Conservation (phyloP, 30 jellyfish, hydroid and myxozoan genomes). For the Phacellophora camtschatica region DNA sequence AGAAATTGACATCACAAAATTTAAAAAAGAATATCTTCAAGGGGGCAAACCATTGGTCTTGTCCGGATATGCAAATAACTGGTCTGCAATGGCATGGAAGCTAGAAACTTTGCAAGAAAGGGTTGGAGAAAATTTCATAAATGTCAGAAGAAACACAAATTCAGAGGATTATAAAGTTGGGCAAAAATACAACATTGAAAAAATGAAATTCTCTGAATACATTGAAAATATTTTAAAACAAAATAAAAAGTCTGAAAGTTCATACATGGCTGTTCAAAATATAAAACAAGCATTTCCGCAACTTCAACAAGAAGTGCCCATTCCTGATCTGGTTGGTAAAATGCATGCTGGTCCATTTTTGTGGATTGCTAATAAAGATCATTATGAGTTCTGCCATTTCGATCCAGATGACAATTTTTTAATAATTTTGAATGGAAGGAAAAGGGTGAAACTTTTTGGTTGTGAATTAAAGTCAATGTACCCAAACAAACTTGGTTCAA, state of each 20-base stretch:
- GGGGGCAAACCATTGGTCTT: constrained; percentile 79
- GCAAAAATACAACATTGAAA: constrained; percentile 83
- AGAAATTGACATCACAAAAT: constrained; percentile 14
- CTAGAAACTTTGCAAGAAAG: constrained; percentile 34
- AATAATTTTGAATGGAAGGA: constrained; percentile 75
- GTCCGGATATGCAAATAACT: constrained; percentile 60
- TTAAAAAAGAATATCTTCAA: constrained; percentile 51
- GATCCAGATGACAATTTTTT: constrained; percentile 96
- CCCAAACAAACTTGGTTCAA: constrained; percentile 94
- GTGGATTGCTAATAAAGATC: constrained; percentile 89
- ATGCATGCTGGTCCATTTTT: constrained; percentile 95
- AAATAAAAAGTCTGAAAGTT: constrained; percentile 58
- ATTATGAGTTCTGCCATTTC: constrained; percentile 95
- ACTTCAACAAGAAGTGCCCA: constrained; percentile 44
- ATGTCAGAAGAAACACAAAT: constrained; percentile 87
- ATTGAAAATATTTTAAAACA: constrained; percentile 60
- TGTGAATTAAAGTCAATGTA: constrained; percentile 76
- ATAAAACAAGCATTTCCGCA: constrained; percentile 92
- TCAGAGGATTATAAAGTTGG: constrained; percentile 81
- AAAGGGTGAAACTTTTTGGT: constrained; percentile 71
- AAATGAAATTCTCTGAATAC: constrained; percentile 80
- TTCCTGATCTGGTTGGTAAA: constrained; percentile 81
- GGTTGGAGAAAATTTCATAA: constrained; percentile 81
- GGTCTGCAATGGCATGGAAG: constrained; percentile 96
- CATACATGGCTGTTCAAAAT: constrained; percentile 97